Conservation (phyloP, 2,888 invertebrate species). For the Pandemis heparana region DNA sequence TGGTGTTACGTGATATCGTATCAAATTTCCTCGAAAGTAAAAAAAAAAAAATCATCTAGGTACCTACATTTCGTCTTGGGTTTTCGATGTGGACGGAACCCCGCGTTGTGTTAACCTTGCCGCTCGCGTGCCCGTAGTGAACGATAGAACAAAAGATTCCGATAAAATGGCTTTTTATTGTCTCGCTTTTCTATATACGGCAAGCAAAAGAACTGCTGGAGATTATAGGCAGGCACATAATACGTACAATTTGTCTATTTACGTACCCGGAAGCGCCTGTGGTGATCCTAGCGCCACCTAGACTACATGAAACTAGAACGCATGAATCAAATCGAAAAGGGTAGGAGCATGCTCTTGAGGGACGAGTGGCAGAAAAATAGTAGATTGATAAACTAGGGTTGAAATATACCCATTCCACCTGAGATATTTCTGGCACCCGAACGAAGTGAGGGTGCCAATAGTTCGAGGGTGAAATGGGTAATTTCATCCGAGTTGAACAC, state of each 20-base stretch:
- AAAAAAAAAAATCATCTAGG: not conserved
- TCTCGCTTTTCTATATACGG: not conserved
- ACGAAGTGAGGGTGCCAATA: too few relatives aligned
- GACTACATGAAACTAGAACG: too few relatives aligned
- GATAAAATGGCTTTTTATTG: slow-evolving; percentile 18
- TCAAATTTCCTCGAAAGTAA: not conserved
- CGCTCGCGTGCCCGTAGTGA: slow-evolving; percentile 19
- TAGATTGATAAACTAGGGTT: too few relatives aligned
- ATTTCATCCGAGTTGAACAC: too few relatives aligned
- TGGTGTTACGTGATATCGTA: too few relatives aligned
- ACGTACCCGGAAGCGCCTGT: not conserved
- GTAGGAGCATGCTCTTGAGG: too few relatives aligned
- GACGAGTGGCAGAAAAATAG: too few relatives aligned
- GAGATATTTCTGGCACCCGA: too few relatives aligned
- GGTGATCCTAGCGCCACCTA: too few relatives aligned
- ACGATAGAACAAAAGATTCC: slow-evolving; percentile 18
- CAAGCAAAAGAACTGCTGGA: not conserved
- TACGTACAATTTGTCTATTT: not conserved
- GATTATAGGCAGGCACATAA: not conserved
- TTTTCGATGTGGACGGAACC: not conserved
- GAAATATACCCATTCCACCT: too few relatives aligned
- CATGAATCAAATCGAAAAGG: too few relatives aligned
- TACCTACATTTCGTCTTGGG: not conserved
- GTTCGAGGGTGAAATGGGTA: too few relatives aligned
- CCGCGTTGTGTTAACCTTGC: not conserved